Conservation (phyloP, 2,888 invertebrate species). For the Scaptomyza flava region DNA sequence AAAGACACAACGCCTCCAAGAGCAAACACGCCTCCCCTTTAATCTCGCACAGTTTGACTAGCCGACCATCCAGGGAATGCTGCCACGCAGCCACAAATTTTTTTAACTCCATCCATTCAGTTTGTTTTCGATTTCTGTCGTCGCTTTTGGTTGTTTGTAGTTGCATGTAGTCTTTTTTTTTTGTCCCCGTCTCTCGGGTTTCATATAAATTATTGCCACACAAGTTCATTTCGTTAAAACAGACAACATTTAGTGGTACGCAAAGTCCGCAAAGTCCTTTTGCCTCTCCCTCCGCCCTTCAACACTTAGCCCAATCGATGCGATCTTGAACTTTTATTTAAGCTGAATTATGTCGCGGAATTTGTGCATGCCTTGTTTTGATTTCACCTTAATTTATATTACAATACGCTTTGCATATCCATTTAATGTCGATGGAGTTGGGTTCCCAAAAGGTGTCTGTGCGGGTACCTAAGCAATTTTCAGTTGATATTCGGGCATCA, state of each 20-base stretch:
- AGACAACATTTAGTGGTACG: constrained; percentile 36
- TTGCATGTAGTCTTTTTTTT: constrained; percentile 14
- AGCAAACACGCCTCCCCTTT: background rate
- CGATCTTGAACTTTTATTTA: constrained; percentile 62
- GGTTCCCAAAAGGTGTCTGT: constrained; percentile 39
- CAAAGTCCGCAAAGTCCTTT: constrained; percentile 22
- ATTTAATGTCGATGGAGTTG: constrained; percentile 1
- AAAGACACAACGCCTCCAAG: constrained; percentile 58
- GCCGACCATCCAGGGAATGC: constrained; percentile 16
- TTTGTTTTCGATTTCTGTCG: constrained; percentile 55
- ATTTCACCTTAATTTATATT: constrained; percentile 34
- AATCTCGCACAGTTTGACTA: background rate
- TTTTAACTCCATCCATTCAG: background rate
- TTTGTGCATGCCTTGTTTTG: constrained; percentile 33
- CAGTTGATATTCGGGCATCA: constrained; percentile 5
- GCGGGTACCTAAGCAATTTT: constrained; percentile 28
- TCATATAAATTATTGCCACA: constrained; percentile 74
- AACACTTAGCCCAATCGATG: background rate
- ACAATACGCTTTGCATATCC: constrained; percentile 53
- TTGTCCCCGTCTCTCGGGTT: constrained; percentile 19
- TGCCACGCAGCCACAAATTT: constrained; percentile 20
- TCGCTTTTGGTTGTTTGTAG: constrained; percentile 25
- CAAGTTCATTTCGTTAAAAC: constrained; percentile 57
- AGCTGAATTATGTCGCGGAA: constrained; percentile 60
- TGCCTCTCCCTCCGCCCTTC: background rate